Evolutionary conservation across 2,113 vertebrate genomes (phyloP).

Genomic region (Dipodomys stephensi): DNA sequence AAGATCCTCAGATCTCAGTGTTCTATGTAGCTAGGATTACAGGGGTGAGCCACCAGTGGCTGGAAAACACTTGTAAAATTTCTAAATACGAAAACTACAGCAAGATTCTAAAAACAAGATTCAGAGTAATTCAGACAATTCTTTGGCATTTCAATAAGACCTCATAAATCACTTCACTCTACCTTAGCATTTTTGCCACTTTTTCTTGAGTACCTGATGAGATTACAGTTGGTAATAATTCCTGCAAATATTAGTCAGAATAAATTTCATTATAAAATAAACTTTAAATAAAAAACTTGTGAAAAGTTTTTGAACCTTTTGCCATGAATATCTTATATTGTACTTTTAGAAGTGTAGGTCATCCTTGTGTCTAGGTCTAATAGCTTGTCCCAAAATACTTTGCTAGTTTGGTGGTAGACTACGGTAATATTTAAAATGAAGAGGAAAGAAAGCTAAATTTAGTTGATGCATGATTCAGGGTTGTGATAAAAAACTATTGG

Average conservation of each 20-base stretch:
- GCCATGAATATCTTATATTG: not conserved
- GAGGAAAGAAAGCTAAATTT: not conserved
- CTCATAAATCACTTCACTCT: not conserved
- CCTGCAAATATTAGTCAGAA: not conserved
- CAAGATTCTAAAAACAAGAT: not conserved
- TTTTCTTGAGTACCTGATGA: not conserved
- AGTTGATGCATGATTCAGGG: accelerated
- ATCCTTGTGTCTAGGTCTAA: not conserved
- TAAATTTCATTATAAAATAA: not conserved
- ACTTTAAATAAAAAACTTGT: not conserved
- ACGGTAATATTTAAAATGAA: not conserved
- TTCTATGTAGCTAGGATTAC: too few relatives aligned
- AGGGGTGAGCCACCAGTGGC: too few relatives aligned
- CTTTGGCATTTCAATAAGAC: not conserved
- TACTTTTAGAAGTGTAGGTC: not conserved
- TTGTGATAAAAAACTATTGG: not conserved
- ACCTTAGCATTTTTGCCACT: not conserved
- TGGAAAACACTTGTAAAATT: not conserved
- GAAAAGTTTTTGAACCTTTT: not conserved
- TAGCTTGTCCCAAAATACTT: not conserved
- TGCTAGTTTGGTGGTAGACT: not conserved
- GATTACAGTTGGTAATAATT: not conserved
- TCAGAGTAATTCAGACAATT: not conserved
- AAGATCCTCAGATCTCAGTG: too few relatives aligned
- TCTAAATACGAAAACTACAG: not conserved